Conservation (phyloP, 2,888 invertebrate genomes). For the Polymixis flavicincta region DNA sequence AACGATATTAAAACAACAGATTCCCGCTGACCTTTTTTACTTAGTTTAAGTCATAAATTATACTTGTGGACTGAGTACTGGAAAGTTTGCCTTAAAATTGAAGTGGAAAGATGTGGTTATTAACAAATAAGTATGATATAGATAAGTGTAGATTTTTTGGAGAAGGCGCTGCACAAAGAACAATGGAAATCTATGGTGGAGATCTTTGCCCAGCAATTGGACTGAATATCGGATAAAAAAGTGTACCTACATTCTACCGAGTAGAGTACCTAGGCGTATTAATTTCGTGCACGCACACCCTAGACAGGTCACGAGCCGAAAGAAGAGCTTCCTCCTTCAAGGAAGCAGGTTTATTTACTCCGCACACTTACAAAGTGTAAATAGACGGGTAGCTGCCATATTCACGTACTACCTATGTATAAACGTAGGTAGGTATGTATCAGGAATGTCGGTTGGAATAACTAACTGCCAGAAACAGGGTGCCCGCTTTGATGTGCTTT, state of each 20-base stretch:
- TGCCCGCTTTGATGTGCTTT: slow-evolving; percentile 39
- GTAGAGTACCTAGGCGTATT: slow-evolving; percentile 34
- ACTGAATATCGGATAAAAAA: neutral
- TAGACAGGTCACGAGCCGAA: slow-evolving; percentile 49
- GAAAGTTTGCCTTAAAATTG: slow-evolving; percentile 33
- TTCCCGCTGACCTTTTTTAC: slow-evolving; percentile 70
- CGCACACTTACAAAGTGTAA: slow-evolving; percentile 48
- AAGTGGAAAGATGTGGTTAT: slow-evolving; percentile 25
- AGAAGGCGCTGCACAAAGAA: neutral
- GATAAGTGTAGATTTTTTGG: neutral
- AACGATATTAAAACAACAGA: slow-evolving; percentile 78
- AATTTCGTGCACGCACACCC: slow-evolving; percentile 46
- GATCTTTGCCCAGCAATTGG: no score
- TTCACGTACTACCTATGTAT: neutral
- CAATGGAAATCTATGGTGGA: neutral
- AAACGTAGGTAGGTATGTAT: slow-evolving; percentile 16
- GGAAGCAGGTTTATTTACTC: slow-evolving; percentile 40
- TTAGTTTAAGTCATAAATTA: slow-evolving; percentile 69
- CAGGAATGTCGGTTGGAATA: slow-evolving; percentile 41
- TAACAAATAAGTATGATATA: slow-evolving; percentile 36
- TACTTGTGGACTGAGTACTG: slow-evolving; percentile 34
- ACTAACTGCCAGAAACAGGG: slow-evolving; percentile 18
- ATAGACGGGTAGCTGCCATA: slow-evolving; percentile 43
- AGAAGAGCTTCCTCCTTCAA: slow-evolving; percentile 34
- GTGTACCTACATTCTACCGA: neutral